Evolutionary conservation across 2,888 invertebrate species (phyloP).

Genomic region (Nomada ferruginata): DNA sequence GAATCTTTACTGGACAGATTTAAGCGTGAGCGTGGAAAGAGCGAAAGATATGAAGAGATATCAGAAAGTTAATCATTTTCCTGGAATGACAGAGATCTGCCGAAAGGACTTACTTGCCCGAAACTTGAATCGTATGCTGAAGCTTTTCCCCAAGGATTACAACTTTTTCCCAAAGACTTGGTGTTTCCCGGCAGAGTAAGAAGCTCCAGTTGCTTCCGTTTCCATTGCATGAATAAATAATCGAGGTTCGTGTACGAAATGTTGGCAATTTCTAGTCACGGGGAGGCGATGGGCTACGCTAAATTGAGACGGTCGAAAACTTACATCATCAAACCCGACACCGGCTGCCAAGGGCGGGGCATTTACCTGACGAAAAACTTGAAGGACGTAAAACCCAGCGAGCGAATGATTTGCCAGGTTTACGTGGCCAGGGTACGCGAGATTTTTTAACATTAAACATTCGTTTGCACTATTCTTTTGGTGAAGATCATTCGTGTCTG

Average conservation of each 20-base stretch:
- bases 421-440: conserved; percentile 87
- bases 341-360: conserved; percentile 95
- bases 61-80: conserved; percentile 97
- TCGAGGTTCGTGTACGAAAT: background rate
- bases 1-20: conserved; percentile 97
- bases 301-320: conserved; percentile 90
- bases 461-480: conserved; percentile 12
- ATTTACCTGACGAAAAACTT: conserved; percentile 94
- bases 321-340: conserved; percentile 96
- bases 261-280: conserved; percentile 85
- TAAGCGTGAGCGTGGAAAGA: conserved; percentile 92
- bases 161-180: conserved; percentile 97
- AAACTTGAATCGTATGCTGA: conserved; percentile 95
- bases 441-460: conserved; percentile 9
- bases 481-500: conserved; percentile 59
- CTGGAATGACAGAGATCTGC: conserved; percentile 95
- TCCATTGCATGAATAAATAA: background rate
- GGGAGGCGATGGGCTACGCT: conserved; percentile 90
- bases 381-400: conserved; percentile 91
- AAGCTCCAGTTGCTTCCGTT: background rate
- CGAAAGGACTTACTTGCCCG: conserved; percentile 95
- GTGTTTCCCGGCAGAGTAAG: conserved; percentile 96
- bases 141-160: conserved; percentile 95
- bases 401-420: conserved; percentile 94
- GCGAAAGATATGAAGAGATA: conserved; percentile 97